Conservation (phyloP, 2,888 invertebrate genomes). For the Erpobdella octoculata region DNA sequence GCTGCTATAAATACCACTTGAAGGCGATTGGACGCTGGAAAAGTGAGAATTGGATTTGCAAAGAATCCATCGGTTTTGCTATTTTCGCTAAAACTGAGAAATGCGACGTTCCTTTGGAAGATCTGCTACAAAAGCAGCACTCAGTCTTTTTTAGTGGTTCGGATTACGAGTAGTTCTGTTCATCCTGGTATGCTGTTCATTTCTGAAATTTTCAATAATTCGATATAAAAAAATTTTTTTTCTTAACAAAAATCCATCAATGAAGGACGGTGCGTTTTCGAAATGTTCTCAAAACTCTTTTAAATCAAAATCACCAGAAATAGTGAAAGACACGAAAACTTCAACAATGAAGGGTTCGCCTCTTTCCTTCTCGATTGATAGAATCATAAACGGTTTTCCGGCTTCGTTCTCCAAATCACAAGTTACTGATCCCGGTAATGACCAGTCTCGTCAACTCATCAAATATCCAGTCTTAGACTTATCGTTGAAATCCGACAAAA, state of each 20-base stretch:
- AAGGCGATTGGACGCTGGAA: not conserved
- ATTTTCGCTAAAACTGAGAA: slow-evolving; percentile 1
- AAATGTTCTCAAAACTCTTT: not conserved
- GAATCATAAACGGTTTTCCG: slow-evolving; percentile 8
- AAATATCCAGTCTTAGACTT: no score
- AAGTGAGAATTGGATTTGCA: not conserved
- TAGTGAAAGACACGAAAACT: not conserved
- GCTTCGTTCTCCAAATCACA: no score
- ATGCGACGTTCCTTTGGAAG: not conserved
- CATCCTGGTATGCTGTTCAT: no score
- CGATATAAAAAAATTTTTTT: no score
- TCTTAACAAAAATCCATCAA: no score
- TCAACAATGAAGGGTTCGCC: not conserved
- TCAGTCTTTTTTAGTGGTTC: no score
- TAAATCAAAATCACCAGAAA: not conserved
- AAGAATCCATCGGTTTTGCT: not conserved
- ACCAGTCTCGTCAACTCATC: no score
- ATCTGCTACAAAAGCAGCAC: not conserved
- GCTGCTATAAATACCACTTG: slow-evolving; percentile 4
- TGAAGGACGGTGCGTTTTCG: no score
- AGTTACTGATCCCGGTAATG: no score
- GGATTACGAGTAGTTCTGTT: no score
- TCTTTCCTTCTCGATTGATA: slow-evolving; percentile 17
- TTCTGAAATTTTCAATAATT: no score
- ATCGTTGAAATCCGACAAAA: no score